Conservation (phyloP, 1,140 invertebrate genomes). For the Tribolium madens region DNA sequence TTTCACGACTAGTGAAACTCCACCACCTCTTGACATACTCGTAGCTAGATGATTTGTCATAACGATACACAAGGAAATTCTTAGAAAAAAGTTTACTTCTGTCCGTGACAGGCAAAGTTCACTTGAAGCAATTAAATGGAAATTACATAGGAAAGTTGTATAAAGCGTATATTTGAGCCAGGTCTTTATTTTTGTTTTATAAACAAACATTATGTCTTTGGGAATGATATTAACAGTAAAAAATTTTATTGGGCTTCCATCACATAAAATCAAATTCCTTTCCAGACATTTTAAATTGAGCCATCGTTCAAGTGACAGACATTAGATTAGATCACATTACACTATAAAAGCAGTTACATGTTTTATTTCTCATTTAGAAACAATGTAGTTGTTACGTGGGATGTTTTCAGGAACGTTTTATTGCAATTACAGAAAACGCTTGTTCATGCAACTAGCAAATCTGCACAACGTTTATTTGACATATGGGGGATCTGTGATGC, state of each 20-base stretch:
- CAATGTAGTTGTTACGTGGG: background rate
- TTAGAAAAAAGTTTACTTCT: background rate
- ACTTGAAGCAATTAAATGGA: background rate
- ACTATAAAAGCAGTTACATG: background rate
- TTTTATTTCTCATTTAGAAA: background rate
- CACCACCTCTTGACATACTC: background rate
- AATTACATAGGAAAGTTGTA: no score
- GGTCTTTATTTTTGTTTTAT: background rate
- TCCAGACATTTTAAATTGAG: background rate
- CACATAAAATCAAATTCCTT: slow-evolving; percentile 3
- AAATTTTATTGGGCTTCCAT: background rate
- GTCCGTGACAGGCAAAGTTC: background rate
- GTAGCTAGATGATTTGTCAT: background rate
- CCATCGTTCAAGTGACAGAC: background rate
- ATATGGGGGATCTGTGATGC: background rate
- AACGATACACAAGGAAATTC: background rate
- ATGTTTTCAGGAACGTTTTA: background rate
- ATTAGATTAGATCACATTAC: background rate
- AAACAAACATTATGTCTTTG: background rate
- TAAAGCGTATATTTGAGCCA: background rate
- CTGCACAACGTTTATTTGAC: background rate
- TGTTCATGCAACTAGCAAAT: background rate
- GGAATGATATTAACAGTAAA: background rate
- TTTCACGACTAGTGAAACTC: background rate
- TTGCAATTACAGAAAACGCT: background rate